A percentile compares a stretch with the other conserved stretches of the same genome.
These are phyloP conservation scores for Limnephilus rhombicus DNA, from an alignment of 2,888 invertebrate species.

Conservation along the genomic window DNA sequence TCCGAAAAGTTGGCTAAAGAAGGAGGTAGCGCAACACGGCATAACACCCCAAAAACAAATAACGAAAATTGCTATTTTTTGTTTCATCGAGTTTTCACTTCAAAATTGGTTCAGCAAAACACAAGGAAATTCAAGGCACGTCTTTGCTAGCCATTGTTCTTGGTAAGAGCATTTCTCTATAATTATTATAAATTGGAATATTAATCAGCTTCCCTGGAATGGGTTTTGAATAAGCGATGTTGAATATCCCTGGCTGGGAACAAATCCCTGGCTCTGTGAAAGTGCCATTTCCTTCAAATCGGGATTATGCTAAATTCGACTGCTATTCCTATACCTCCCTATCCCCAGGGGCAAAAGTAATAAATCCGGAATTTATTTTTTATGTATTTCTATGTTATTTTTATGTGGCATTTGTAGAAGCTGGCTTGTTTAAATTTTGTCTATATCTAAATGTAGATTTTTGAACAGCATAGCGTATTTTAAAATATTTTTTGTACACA, in stretches of 20 bases:
- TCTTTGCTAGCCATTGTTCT: background rate
- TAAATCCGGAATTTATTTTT: background rate
- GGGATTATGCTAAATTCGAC: slow-evolving; percentile 33
- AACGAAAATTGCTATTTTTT: no score
- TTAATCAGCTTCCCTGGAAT: slow-evolving; percentile 22
- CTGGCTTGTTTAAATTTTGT: background rate
- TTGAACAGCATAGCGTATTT: background rate
- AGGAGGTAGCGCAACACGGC: no score
- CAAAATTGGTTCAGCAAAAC: background rate
- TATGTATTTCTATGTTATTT: background rate
- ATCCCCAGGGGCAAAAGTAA: background rate
- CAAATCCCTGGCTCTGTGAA: slow-evolving; percentile 18
- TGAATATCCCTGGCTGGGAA: slow-evolving; percentile 2
- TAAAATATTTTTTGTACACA: background rate
- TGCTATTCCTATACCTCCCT: background rate
- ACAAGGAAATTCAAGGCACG: background rate
- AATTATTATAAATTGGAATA: background rate
- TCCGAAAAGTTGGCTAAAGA: no score
- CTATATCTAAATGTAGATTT: background rate
- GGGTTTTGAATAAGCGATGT: slow-evolving; percentile 9
- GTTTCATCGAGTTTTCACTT: no score
- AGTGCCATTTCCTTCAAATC: slow-evolving; percentile 18
- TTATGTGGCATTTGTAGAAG: background rate
- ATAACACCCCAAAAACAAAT: no score
- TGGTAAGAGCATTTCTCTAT: background rate